Percentiles rank a stretch among this genome's conserved stretches.
Evolutionary conservation across 2,797 vertebrate species (phyloP).

Genomic region (Rhynchonycteris naso): DNA sequence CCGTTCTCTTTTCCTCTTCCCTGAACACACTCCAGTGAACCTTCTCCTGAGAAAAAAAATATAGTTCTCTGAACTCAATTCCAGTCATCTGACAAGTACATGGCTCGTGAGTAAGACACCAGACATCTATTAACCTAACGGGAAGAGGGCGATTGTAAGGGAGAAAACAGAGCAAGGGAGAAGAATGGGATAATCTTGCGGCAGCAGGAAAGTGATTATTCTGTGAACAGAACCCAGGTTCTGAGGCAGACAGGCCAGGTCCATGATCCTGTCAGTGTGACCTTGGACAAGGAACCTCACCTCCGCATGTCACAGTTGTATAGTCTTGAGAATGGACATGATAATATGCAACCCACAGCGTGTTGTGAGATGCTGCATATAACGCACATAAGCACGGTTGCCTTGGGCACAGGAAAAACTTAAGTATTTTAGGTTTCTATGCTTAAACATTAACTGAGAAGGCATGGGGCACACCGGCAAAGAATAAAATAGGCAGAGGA

Average conservation of each 20-base stretch:
- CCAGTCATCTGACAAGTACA: background rate
- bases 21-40: background rate
- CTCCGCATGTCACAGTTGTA: background rate
- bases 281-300: background rate
- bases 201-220: no score
- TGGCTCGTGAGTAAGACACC: no score
- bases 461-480: background rate
- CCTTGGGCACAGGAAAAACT: background rate
- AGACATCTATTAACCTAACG: background rate
- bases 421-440: background rate
- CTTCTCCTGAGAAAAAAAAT: background rate
- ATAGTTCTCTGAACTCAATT: background rate
- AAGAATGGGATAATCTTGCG: background rate
- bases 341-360: accelerated
- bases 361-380: background rate
- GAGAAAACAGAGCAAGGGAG: background rate
- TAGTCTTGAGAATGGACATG: background rate
- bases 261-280: background rate
- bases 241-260: no score
- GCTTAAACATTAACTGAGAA: background rate
- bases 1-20: background rate
- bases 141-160: background rate
- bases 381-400: background rate
- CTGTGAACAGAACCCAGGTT: background rate
- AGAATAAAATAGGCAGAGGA: background rate